These are phyloP conservation scores for Actias luna DNA, from an alignment of 2,888 invertebrate species.

Conservation along the genomic window DNA sequence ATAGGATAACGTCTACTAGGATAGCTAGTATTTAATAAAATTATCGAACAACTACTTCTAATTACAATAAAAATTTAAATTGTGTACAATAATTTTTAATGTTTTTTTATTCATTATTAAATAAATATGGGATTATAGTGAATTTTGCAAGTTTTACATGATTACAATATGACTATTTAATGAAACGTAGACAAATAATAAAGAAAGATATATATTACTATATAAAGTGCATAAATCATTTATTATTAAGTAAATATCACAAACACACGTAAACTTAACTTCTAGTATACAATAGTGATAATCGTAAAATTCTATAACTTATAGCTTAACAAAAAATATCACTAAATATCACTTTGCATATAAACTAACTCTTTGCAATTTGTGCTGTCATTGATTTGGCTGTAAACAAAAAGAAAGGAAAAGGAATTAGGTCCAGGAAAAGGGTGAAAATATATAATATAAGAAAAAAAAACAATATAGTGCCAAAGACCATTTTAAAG, in stretches of 20 bases:
- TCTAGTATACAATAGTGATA: slow-evolving; percentile 33
- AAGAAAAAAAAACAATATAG: neutral
- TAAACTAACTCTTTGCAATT: slow-evolving; percentile 29
- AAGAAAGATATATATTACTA: neutral
- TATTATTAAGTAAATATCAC: slow-evolving; percentile 38
- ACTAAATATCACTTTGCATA: slow-evolving; percentile 39
- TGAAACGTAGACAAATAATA: neutral
- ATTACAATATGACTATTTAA: neutral
- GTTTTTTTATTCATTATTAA: neutral
- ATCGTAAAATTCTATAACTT: slow-evolving; percentile 28
- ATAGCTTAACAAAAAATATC: slow-evolving; percentile 39
- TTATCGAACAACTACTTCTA: neutral
- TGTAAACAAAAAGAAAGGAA: slow-evolving; percentile 53
- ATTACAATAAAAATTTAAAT: no score
- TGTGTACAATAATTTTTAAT: no score
- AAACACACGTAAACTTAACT: slow-evolving; percentile 28
- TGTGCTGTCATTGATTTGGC: slow-evolving; percentile 49
- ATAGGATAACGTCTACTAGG: no score
- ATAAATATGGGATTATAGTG: neutral
- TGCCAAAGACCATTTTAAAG: neutral
- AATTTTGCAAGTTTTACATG: neutral
- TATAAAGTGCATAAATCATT: slow-evolving; percentile 26
- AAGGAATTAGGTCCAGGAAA: slow-evolving; percentile 48
- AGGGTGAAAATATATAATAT: slow-evolving; percentile 27
- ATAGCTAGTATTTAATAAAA: no score